phyloP scores from a whole-genome alignment of 2,888 invertebrate genomes.

The Baccha elongata region DNA sequence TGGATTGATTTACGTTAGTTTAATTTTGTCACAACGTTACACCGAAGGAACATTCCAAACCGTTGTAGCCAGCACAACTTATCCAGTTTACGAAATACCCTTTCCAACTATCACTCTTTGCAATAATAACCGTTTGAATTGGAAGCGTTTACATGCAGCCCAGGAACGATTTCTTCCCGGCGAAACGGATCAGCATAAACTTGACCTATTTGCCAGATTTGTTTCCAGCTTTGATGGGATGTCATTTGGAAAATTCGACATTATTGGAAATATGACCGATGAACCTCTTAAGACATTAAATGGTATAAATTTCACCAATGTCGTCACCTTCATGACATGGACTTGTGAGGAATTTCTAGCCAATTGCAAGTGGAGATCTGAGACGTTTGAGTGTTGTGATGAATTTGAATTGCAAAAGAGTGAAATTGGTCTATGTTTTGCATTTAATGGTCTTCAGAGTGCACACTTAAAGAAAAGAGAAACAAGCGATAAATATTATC shows the following conservation, averaged over 20 bases:
- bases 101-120: conserved; percentile 81
- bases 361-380: conserved; percentile 82
- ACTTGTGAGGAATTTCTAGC: conserved; percentile 81
- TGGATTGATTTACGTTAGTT: conserved; percentile 79
- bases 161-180: conserved; percentile 77
- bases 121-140: conserved; percentile 80
- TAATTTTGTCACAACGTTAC: conserved; percentile 79
- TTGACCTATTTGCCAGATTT: conserved; percentile 77
- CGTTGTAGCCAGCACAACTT: conserved; percentile 80
- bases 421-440: conserved; percentile 83
- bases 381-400: conserved; percentile 81
- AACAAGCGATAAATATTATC: conserved; percentile 76
- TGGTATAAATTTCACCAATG: conserved; percentile 79
- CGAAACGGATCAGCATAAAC: conserved; percentile 70
- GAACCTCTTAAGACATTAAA: conserved; percentile 76
- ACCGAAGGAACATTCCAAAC: conserved; percentile 79
- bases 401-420: conserved; percentile 82
- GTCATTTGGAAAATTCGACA: conserved; percentile 78
- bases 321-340: conserved; percentile 79
- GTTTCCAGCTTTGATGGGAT: conserved; percentile 77
- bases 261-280: conserved; percentile 75
- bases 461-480: conserved; percentile 75
- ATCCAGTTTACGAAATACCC: conserved; percentile 79
- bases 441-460: conserved; percentile 82
- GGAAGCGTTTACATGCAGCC: conserved; percentile 78